Conservation (phyloP, 35 echinoderm and acorn worm species). For the Heliocidaris tuberculata region DNA sequence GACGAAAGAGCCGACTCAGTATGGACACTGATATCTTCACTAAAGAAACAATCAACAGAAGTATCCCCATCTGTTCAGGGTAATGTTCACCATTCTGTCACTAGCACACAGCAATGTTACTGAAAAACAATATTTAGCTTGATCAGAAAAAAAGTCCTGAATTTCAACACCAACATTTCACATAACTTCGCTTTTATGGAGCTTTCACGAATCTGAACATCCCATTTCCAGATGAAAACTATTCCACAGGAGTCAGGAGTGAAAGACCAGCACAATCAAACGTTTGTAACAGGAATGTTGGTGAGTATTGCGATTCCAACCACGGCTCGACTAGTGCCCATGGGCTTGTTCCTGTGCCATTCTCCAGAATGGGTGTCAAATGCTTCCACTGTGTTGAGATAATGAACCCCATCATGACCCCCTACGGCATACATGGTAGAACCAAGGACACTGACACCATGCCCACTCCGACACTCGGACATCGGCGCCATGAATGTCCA, state of each 20-base stretch:
- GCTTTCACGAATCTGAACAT: no score
- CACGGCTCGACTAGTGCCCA: slow-evolving; percentile 76
- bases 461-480: slow-evolving; percentile 74
- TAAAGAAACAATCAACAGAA: no score
- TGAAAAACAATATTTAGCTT: no score
- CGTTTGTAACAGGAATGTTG: slow-evolving; percentile 57
- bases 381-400: slow-evolving; percentile 76
- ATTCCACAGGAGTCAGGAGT: neutral
- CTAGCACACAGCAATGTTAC: no score
- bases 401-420: slow-evolving; percentile 78
- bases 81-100: no score
- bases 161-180: no score
- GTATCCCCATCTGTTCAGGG: no score
- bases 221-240: neutral
- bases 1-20: no score
- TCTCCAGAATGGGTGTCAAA: slow-evolving; percentile 70
- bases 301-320: slow-evolving; percentile 65
- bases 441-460: slow-evolving; percentile 62
- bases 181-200: no score
- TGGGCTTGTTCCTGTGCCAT: slow-evolving; percentile 62
- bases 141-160: no score
- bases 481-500: slow-evolving; percentile 78
- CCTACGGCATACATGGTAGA: slow-evolving; percentile 69
- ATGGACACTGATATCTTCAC: no score
- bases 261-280: neutral